Evolutionary conservation across 2,113 vertebrate species (phyloP).

Genomic region (Sebastes schlegelii): DNA sequence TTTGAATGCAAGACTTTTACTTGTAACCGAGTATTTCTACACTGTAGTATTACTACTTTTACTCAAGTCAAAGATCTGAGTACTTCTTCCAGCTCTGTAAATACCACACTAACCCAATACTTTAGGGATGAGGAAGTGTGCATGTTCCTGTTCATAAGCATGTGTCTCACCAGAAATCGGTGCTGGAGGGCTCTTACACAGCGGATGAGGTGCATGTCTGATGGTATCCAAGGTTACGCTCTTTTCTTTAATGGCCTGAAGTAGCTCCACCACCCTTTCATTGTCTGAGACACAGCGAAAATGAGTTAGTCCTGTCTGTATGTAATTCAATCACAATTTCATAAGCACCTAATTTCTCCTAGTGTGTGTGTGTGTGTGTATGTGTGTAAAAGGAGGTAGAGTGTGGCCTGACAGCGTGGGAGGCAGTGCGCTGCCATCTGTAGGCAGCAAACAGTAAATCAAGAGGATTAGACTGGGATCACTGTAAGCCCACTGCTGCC

Average conservation of each 20-base stretch:
- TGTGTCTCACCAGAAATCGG: slow-evolving; percentile 84
- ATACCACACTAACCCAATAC: not conserved
- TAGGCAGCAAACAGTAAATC: slow-evolving; percentile 62
- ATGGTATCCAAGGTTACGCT: slow-evolving; percentile 86
- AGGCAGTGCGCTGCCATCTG: slow-evolving; percentile 52
- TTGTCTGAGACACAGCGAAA: slow-evolving; percentile 87
- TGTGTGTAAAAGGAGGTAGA: slow-evolving; percentile 4
- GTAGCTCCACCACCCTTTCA: slow-evolving; percentile 93
- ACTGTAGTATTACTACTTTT: too few relatives aligned
- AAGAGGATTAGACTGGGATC: slow-evolving; percentile 60
- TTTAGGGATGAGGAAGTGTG: slow-evolving; percentile 12
- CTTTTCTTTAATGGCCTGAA: slow-evolving; percentile 96
- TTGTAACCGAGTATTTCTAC: too few relatives aligned
- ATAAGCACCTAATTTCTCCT: slow-evolving; percentile 1
- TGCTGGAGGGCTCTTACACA: slow-evolving; percentile 87
- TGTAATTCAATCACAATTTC: slow-evolving; percentile 19
- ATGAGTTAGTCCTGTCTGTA: slow-evolving; percentile 1
- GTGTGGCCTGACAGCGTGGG: slow-evolving; percentile 22
- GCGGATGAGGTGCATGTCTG: slow-evolving; percentile 85
- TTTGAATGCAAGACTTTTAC: too few relatives aligned
- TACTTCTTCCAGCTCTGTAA: too few relatives aligned
- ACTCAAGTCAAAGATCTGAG: too few relatives aligned
- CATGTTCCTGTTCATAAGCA: slow-evolving; percentile 23
- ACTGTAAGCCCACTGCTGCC: slow-evolving; percentile 48
- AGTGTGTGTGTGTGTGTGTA: slow-evolving; percentile 3